phyloP scores from a whole-genome alignment of 2,888 invertebrate species.

The Parnassius glacialis region DNA sequence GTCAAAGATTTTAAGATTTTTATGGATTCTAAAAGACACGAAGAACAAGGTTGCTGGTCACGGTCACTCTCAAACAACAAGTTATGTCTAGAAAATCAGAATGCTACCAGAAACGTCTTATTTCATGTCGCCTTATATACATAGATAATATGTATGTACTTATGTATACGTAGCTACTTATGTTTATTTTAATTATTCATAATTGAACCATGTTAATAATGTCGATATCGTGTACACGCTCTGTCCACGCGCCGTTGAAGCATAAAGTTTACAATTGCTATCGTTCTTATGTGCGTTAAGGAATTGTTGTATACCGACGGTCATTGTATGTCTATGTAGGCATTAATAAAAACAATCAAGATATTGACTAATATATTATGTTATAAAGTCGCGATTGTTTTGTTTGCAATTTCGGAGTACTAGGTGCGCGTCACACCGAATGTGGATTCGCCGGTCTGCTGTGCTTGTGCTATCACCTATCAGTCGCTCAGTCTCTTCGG shows the following conservation, averaged over 20 bases:
- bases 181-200: too few species aligned
- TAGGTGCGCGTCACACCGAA: conserved; percentile 34
- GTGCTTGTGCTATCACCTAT: conserved; percentile 21
- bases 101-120: too few species aligned
- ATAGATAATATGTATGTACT: too few species aligned
- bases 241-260: not conserved
- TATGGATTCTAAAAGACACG: too few species aligned
- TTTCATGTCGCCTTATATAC: too few species aligned
- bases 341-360: conserved; percentile 10
- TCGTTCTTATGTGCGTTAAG: not conserved
- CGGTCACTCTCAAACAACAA: too few species aligned
- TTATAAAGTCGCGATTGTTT: conserved; percentile 43
- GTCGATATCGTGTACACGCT: conserved; percentile 1
- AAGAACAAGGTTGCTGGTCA: too few species aligned
- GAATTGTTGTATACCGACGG: not conserved
- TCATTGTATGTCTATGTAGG: not conserved
- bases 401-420: conserved; percentile 51
- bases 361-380: not conserved
- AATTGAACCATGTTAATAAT: not conserved
- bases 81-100: too few species aligned
- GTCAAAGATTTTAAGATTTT: too few species aligned
- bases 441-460: conserved; percentile 32
- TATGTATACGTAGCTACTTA: too few species aligned
- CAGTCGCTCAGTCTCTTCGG: conserved; percentile 40
- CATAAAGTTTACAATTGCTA: conserved; percentile 1